A percentile compares a stretch with the other conserved stretches of the same genome.
Evolutionary conservation across 1,140 invertebrate species (phyloP).

Genomic region (Aphidius gifuensis): DNA sequence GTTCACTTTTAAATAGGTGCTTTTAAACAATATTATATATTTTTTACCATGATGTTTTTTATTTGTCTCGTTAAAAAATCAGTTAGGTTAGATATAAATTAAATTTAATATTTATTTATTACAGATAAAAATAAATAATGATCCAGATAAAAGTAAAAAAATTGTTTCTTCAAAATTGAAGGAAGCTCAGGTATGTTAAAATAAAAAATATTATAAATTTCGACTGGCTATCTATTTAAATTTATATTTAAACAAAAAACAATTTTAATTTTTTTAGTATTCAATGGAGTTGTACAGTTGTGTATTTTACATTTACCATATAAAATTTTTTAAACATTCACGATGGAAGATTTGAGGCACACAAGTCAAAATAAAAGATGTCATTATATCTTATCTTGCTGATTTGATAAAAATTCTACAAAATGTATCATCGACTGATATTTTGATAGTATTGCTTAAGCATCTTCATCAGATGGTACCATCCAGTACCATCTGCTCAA

Average conservation of each 20-base stretch:
- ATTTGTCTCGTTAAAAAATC: no score
- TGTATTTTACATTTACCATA: conserved; percentile 77
- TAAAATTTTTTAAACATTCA: conserved; percentile 65
- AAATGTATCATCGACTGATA: conserved; percentile 77
- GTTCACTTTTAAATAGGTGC: no score
- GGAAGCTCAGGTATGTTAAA: conserved; percentile 55
- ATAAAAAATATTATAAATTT: conserved; percentile 19
- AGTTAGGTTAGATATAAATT: no score
- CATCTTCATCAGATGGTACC: conserved; percentile 84
- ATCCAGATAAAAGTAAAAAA: no score
- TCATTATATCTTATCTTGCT: conserved; percentile 64
- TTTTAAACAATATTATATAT: no score
- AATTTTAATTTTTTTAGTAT: conserved; percentile 56
- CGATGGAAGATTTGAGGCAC: conserved; percentile 50
- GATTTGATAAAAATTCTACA: conserved; percentile 54
- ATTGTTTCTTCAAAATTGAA: conserved; percentile 62
- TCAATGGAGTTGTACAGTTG: conserved; percentile 85
- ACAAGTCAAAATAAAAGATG: conserved; percentile 71
- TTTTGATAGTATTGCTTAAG: conserved; percentile 77
- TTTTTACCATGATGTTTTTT: no score
- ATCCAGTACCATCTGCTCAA: conserved; percentile 74
- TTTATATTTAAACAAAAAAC: conserved; percentile 10
- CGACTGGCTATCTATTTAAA: no score
- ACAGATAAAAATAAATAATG: no score
- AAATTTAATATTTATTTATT: no score